A percentile compares a stretch with the other conserved stretches of the same genome.
Evolutionary conservation across 2,797 vertebrate species (phyloP).

Genomic region (Ciconia nigra): DNA sequence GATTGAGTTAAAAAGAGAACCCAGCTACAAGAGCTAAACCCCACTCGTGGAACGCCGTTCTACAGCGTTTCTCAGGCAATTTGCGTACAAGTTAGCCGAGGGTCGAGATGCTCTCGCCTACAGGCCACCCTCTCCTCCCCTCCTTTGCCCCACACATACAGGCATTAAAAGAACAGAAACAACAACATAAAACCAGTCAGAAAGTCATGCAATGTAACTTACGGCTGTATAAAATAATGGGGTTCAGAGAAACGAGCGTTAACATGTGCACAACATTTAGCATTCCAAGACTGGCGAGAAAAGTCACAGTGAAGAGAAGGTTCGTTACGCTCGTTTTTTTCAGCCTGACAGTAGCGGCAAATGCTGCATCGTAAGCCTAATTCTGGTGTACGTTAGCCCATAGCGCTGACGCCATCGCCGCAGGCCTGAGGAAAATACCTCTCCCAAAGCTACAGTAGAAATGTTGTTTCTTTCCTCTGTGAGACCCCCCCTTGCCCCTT

Average conservation of each 20-base stretch:
- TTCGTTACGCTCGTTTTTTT: neutral
- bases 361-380: neutral
- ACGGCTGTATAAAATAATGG: neutral
- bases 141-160: neutral
- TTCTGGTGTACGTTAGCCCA: neutral
- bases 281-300: neutral
- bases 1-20: conserved; percentile 69
- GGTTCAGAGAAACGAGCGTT: neutral
- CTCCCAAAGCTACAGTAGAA: neutral
- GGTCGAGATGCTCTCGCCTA: conserved; percentile 35
- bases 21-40: conserved; percentile 73
- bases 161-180: neutral
- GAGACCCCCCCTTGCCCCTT: neutral
- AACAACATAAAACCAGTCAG: conserved; percentile 40
- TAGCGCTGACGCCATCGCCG: neutral
- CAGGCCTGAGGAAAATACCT: neutral
- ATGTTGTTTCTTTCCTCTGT: neutral
- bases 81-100: conserved; percentile 20
- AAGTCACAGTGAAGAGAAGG: neutral
- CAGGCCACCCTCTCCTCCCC: conserved; percentile 29
- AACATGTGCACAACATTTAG: neutral
- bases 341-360: neutral
- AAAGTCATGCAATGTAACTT: conserved; percentile 56
- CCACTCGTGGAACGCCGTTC: conserved; percentile 57
- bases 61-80: conserved; percentile 64